These are phyloP conservation scores for Plecturocebus donacophilus DNA, from an alignment of 2,113 vertebrate species.

Conservation along the genomic window DNA sequence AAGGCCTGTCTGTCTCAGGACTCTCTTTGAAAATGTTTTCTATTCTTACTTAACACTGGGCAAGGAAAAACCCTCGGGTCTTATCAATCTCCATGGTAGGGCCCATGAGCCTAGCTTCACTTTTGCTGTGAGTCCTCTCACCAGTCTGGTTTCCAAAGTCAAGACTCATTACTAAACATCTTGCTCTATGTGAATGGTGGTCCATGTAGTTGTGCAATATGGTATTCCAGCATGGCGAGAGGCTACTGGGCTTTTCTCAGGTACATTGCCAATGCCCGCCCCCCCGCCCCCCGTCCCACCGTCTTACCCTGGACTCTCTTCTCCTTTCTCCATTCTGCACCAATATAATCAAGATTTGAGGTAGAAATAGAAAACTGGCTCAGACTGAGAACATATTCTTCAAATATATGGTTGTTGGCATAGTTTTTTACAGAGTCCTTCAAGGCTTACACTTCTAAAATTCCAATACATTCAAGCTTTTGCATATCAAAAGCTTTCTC, in stretches of 20 bases:
- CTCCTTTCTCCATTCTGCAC: background rate
- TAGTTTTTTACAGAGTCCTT: background rate
- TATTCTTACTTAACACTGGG: background rate
- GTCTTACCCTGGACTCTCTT: background rate
- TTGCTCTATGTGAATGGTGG: background rate
- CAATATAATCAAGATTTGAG: background rate
- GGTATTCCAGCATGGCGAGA: background rate
- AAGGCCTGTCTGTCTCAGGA: background rate
- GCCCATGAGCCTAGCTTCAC: background rate
- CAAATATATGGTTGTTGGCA: background rate
- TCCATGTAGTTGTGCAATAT: background rate
- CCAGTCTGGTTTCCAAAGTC: background rate
- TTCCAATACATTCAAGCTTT: background rate
- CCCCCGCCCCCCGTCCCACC: rapidly evolving
- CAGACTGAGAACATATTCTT: background rate
- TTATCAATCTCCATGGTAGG: background rate
- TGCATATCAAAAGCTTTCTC: background rate
- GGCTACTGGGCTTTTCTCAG: background rate
- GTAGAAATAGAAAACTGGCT: background rate
- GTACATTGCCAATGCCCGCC: background rate
- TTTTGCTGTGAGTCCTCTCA: background rate
- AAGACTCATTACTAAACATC: background rate
- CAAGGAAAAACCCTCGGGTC: background rate
- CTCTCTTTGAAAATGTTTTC: background rate
- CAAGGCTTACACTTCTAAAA: constrained; percentile 8